Evolutionary conservation across 2,113 vertebrate species (phyloP), one percentile per base, ranked within the genome.

Genomic region (Monopterus albus): DNA sequence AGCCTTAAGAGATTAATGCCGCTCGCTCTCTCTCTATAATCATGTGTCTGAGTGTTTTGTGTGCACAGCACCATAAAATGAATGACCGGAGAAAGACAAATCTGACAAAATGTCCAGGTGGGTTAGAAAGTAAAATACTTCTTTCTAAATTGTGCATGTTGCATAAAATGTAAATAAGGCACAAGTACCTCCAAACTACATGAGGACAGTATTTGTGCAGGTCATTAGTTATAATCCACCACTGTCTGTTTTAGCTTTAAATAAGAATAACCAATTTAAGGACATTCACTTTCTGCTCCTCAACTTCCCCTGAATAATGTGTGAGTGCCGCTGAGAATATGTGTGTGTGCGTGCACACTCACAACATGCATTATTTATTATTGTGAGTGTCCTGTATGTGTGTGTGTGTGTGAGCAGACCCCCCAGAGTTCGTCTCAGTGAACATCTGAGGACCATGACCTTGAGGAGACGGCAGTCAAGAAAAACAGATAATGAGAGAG

Each of bases 401-500:
- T 38, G 35, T 60, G 15, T 46, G 31, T 9, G 29, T 31, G 10
- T 63, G 56, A 63, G 63, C 13, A 5, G 10, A 29, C 65, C 64
- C 75, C 28, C 1, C 80, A 79, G 80, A 82, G 33, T 60, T 43
- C 62, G 33, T 81, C 77, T 86, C 78, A 76, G 82, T 70, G 57
- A 68, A 57, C 25, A 67, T 83, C 84, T 87, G 72, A 85, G 62
- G 77, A 83, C 72, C 15, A 1, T 79, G 85, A 89, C 85, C 85
- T 90, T 91, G 82, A 88, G 39, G 59, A 89, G 72, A 73, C 38
- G 52, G 65, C 68, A 42, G 47, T 68, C 67, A 33, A 45, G 40
- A 64, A 69, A 72, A 67, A 57, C 26, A 75, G 77, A 87, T 77
- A 66, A 72, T 78, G 59, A 58, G 47, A 75, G 50, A 51, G 55